A percentile compares a stretch with the other conserved stretches of the same genome.
Conservation (phyloP, 2,797 vertebrate species). For the Australoheros facetus region DNA sequence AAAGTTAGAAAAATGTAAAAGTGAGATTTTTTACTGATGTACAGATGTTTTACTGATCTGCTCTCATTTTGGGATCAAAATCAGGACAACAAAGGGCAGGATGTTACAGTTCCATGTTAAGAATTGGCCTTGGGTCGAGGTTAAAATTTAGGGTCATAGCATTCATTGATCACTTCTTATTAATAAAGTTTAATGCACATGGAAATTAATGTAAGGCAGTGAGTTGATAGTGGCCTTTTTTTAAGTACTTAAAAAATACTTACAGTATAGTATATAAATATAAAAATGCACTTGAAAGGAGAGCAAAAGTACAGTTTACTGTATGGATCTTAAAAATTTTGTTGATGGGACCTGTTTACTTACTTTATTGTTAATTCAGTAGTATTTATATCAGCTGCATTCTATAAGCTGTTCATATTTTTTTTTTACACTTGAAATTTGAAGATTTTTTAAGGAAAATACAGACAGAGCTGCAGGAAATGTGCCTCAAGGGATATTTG, state of each 20-base stretch:
- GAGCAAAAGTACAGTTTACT: neutral
- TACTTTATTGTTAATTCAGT: neutral
- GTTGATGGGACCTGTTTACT: neutral
- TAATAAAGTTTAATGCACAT: neutral
- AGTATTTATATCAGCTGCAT: neutral
- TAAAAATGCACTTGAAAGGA: neutral
- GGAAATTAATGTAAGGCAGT: neutral
- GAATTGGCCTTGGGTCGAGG: neutral
- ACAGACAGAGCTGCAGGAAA: neutral
- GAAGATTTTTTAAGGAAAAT: neutral
- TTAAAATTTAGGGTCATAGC: neutral
- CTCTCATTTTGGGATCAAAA: neutral
- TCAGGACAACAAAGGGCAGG: neutral
- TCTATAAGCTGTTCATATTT: accelerated
- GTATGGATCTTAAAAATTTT: neutral
- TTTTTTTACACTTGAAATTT: neutral
- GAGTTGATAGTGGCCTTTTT: neutral
- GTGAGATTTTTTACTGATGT: neutral
- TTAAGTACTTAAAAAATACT: neutral
- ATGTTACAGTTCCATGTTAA: neutral
- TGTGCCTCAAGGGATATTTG: neutral
- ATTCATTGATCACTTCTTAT: neutral
- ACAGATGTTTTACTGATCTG: neutral
- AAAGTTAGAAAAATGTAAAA: neutral
- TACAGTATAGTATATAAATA: neutral